Evolutionary conservation across 2,888 invertebrate genomes (phyloP).

Genomic region (Rhingia rostrata): DNA sequence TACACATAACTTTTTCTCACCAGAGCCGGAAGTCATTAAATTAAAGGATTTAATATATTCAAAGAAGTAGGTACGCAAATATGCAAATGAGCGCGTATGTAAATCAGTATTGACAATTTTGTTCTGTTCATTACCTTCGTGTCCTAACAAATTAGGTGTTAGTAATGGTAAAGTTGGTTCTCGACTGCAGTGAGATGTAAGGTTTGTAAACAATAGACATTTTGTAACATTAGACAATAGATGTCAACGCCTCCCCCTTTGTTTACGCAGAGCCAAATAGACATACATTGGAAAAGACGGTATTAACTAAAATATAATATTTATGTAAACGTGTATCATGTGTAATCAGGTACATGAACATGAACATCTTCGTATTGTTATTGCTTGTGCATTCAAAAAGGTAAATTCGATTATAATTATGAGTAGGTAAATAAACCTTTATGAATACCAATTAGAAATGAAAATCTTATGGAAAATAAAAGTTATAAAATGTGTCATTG

Average conservation of each 20-base stretch:
- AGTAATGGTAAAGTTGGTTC: slow-evolving; percentile 49
- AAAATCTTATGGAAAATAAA: no score
- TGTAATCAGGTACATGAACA: slow-evolving; percentile 26
- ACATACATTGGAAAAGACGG: slow-evolving; percentile 39
- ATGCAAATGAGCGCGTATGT: background rate
- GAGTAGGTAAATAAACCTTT: no score
- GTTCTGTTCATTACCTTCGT: slow-evolving; percentile 43
- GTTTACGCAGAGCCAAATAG: slow-evolving; percentile 26
- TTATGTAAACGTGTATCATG: background rate
- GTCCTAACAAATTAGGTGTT: slow-evolving; percentile 57
- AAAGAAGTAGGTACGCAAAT: background rate
- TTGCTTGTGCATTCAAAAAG: no score
- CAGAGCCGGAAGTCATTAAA: background rate
- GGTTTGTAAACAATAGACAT: slow-evolving; percentile 34
- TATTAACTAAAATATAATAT: slow-evolving; percentile 25
- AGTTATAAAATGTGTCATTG: no score
- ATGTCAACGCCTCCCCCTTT: slow-evolving; percentile 18
- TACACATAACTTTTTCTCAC: background rate
- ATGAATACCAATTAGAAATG: no score
- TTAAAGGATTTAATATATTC: background rate
- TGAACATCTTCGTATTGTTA: background rate
- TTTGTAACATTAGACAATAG: slow-evolving; percentile 23
- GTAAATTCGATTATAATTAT: no score
- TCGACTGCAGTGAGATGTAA: slow-evolving; percentile 10
- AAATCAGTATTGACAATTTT: slow-evolving; percentile 33